Evolutionary conservation across 2,797 vertebrate genomes (phyloP).

Genomic region (Ciconia nigra): DNA sequence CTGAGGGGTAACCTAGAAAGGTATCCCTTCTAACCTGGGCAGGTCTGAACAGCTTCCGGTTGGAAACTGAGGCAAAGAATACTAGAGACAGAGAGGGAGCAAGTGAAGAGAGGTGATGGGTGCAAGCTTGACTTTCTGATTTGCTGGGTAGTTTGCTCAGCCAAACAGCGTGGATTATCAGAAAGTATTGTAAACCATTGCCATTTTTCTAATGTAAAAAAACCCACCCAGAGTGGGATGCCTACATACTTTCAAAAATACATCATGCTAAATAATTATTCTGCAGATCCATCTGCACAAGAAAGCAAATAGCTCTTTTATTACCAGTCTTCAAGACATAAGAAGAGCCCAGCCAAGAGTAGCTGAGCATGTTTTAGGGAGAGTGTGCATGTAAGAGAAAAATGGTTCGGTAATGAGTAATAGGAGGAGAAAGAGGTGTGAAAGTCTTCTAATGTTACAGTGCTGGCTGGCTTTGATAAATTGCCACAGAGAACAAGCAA

Average conservation of each 20-base stretch:
- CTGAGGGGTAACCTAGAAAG: background rate
- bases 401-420: background rate
- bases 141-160: background rate
- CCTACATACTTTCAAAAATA: background rate
- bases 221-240: background rate
- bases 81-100: background rate
- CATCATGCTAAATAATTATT: background rate
- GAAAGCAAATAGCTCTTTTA: slow-evolving; percentile 13
- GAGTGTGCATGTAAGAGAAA: background rate
- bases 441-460: background rate
- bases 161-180: slow-evolving; percentile 4
- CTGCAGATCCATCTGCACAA: background rate
- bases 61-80: background rate
- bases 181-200: background rate
- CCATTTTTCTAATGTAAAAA: slow-evolving; percentile 51
- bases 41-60: background rate
- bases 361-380: background rate
- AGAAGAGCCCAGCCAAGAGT: background rate
- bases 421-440: background rate
- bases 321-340: background rate
- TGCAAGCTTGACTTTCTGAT: background rate
- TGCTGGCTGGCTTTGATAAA: slow-evolving; percentile 23
- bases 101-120: fast-evolving
- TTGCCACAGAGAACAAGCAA: background rate
- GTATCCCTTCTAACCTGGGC: background rate